A percentile compares a stretch with the other conserved stretches of the same genome.
Conservation (phyloP, 2,888 invertebrate species). For the Bursaphelenchus okinawaensis region DNA sequence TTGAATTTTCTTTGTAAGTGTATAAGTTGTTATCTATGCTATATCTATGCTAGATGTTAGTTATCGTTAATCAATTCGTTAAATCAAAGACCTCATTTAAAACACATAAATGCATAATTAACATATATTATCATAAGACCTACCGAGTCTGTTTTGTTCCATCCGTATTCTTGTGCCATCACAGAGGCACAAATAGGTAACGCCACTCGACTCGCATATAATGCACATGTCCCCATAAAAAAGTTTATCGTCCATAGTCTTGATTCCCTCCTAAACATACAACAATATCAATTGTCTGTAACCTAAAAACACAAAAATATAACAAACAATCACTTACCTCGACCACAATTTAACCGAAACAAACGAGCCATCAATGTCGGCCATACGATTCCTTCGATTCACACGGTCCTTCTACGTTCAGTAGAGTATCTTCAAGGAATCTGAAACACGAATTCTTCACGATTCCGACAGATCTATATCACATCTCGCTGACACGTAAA, state of each 20-base stretch:
- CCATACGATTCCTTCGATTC: neutral
- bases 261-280: slow-evolving; percentile 60
- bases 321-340: slow-evolving; percentile 21
- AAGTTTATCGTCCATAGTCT: slow-evolving; percentile 66
- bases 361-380: slow-evolving; percentile 13
- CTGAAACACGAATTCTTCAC: neutral
- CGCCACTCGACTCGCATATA: slow-evolving; percentile 68
- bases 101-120: no score
- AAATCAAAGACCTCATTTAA: no score
- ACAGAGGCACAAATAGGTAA: slow-evolving; percentile 68
- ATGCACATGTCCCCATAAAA: slow-evolving; percentile 66
- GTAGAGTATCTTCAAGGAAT: neutral
- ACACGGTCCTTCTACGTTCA: neutral
- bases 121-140: no score
- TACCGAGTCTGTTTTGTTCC: slow-evolving; percentile 68
- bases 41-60: no score
- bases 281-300: neutral
- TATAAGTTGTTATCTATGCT: no score
- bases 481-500: no score
- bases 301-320: neutral
- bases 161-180: slow-evolving; percentile 66
- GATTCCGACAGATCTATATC: no score
- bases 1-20: no score
- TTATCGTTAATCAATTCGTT: no score
- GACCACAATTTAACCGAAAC: slow-evolving; percentile 39